Base-by-base conservation (phyloP, 2,888 invertebrate genomes). In the Mimachlamys varia region DNA sequence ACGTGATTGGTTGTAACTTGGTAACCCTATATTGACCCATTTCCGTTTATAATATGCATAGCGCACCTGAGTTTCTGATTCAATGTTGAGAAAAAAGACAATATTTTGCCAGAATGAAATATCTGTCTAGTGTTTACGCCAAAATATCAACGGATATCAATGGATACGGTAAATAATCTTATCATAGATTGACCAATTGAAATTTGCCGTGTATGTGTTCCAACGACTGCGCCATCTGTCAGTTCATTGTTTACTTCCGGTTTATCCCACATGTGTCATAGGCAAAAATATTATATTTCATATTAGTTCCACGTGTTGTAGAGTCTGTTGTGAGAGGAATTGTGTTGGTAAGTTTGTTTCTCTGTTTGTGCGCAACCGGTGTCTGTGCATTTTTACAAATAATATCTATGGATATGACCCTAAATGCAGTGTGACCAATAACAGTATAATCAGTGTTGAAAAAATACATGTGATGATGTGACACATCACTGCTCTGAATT, bases 1-100 rank as follows among this genome's bases (percentile, higher is more conserved):
- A 19, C 37, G 44, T 89, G 87, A 89, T 89, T 89, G 89, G 89
- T 44, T 49, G 89, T 89, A 76, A 87, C 89, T 87, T 89, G 58
- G 90, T 90, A 88, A 90, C 90, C 44, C 89, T 76, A 89, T 88
- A 50, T 88, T 27, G 27, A 50, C 53, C 53, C 88, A 53, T 88
- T 53, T 88, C 76, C 76, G 76, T 76, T 76, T 76, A 76, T 76
- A 76, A 76, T 22, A 33, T 33, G 76, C 76, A 33, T 76, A 1
- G 76, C 76, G 76, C 76, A 76, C 76, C 76, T 76, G 76, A 76
- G 76, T 76, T 76, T 33, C 76, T 76, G 76, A 33, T 76, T 33
- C 27, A 22, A 33, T 12, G 27, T 33, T 76, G 33, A 27, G 76
- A 33, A 5, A 22, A 33, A 76, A 76, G 27, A 22, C 33, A 33